Conservation (phyloP, 1,140 invertebrate genomes). For the Drosophila yakuba region DNA sequence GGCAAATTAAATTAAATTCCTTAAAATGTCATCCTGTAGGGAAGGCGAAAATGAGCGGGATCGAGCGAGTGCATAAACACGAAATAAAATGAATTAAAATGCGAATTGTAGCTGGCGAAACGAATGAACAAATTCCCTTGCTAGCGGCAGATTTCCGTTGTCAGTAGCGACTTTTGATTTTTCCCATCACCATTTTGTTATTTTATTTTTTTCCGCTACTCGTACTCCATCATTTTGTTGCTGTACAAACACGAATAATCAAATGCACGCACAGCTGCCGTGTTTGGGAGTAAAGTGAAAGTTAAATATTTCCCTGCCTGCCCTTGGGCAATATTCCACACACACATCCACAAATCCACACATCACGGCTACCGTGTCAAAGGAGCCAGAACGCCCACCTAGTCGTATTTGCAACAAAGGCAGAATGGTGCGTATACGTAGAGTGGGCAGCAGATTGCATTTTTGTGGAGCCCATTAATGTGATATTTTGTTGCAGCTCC, state of each 20-base stretch:
- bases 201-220: constrained; percentile 5
- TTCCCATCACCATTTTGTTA: constrained; percentile 26
- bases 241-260: constrained; percentile 33
- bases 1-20: constrained; percentile 42
- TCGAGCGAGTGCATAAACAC: constrained; percentile 17
- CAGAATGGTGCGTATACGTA: constrained; percentile 40
- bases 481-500: constrained; percentile 23
- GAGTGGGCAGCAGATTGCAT: constrained; percentile 19
- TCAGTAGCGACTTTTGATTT: constrained; percentile 62
- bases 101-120: constrained; percentile 20
- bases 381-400: constrained; percentile 1
- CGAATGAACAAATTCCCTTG: constrained; percentile 11
- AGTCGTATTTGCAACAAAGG: constrained; percentile 4
- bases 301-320: constrained; percentile 38
- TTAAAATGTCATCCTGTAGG: constrained; percentile 33
- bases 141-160: constrained; percentile 36
- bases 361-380: constrained; percentile 3
- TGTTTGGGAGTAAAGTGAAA: constrained; percentile 43
- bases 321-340: constrained; percentile 6
- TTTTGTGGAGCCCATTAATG: constrained; percentile 15
- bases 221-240: constrained; percentile 1
- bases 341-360: background rate
- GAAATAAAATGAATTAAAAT: constrained; percentile 55
- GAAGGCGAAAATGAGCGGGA: constrained; percentile 16
- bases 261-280: constrained; percentile 40